phyloP scores from a whole-genome alignment of 2,888 invertebrate species.

The Acanthococcus lagerstroemiae region DNA sequence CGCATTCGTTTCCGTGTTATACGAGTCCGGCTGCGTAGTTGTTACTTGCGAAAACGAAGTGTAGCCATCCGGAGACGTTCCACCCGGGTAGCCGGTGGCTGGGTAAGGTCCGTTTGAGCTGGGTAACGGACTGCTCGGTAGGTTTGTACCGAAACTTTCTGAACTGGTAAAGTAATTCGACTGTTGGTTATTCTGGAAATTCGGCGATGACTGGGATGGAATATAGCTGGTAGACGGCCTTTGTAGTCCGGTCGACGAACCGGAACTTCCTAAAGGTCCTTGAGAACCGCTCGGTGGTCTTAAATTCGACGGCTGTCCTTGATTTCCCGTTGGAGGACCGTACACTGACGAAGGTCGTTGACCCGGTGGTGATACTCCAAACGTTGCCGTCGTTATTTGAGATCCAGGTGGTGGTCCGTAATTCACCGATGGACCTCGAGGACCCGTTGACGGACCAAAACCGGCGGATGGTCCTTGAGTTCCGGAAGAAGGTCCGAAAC shows the following conservation, averaged over 20 bases:
- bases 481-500: conserved; percentile 35
- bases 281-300: too few species aligned
- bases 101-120: neutral
- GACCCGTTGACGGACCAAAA: conserved; percentile 35
- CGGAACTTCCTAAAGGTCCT: too few species aligned
- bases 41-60: conserved; percentile 2
- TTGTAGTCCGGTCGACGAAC: conserved; percentile 25
- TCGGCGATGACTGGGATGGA: neutral
- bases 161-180: neutral
- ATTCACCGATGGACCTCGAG: conserved; percentile 33
- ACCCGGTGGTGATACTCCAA: conserved; percentile 38
- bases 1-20: neutral
- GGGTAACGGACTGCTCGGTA: neutral
- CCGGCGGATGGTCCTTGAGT: conserved; percentile 36
- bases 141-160: neutral
- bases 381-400: conserved; percentile 39
- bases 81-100: neutral
- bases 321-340: conserved; percentile 10
- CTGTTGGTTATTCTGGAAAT: neutral
- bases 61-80: neutral
- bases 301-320: conserved; percentile 35
- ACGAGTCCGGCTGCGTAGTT: conserved; percentile 2
- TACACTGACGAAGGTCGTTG: conserved; percentile 36
- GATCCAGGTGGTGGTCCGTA: conserved; percentile 35
- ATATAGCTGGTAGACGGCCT: conserved; percentile 28